phyloP scores from a whole-genome alignment of 1,140 invertebrate species.

The Calephelis virginiensis region DNA sequence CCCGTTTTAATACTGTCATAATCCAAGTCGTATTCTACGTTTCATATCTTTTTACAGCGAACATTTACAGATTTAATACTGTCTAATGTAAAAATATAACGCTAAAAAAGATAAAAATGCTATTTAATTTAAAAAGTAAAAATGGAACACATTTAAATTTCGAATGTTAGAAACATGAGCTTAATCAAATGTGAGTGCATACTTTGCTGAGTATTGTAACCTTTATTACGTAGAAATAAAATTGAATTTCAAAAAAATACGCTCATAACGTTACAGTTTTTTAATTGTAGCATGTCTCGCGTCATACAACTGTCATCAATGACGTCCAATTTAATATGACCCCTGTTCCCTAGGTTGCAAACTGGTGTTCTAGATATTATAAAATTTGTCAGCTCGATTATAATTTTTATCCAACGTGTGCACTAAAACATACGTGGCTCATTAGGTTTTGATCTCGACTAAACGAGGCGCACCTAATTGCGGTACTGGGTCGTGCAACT shows the following conservation, averaged over 20 bases:
- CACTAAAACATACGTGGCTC: conserved; percentile 59
- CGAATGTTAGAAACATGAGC: conserved; percentile 30
- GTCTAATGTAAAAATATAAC: conserved; percentile 51
- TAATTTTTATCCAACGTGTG: conserved; percentile 26
- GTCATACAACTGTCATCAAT: conserved; percentile 47
- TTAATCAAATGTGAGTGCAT: conserved; percentile 25
- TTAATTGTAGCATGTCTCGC: conserved; percentile 39
- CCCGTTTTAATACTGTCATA: no score
- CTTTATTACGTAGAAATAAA: conserved; percentile 21
- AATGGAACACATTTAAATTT: conserved; percentile 54
- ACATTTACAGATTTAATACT: conserved; percentile 4
- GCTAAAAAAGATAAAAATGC: conserved; percentile 41
- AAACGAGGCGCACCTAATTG: conserved; percentile 67
- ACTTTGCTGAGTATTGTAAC: conserved; percentile 22
- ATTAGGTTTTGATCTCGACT: conserved; percentile 65
- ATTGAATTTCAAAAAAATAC: conserved; percentile 18
- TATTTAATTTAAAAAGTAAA: conserved; percentile 46
- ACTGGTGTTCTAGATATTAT: conserved; percentile 24
- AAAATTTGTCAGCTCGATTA: conserved; percentile 29
- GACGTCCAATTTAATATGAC: conserved; percentile 24
- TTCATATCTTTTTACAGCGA: background rate
- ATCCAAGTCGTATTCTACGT: no score
- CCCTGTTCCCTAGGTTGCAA: background rate
- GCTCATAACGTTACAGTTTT: conserved; percentile 27
- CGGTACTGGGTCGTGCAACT: conserved; percentile 44